Evolutionary conservation across 1,140 invertebrate species (phyloP).

Genomic region (Anthonomus grandis): DNA sequence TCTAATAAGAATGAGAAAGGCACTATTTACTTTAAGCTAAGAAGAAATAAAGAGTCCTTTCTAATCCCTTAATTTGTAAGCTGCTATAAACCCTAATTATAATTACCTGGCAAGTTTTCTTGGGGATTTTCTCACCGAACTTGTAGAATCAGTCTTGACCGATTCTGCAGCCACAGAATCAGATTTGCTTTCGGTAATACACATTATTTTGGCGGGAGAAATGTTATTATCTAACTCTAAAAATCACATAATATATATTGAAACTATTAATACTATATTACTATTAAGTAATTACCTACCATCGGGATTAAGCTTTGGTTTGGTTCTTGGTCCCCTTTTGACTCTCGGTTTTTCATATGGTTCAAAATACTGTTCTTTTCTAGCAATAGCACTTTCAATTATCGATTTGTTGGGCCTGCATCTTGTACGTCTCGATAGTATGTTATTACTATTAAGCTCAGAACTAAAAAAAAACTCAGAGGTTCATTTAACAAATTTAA

Average conservation of each 20-base stretch:
- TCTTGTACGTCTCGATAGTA: slow-evolving; percentile 9
- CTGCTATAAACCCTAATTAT: no score
- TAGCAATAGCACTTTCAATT: slow-evolving; percentile 14
- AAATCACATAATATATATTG: not conserved
- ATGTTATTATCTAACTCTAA: not conserved
- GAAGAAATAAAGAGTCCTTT: no score
- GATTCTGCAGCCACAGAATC: not conserved
- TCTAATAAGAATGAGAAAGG: no score
- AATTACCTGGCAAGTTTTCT: no score
- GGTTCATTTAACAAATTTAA: no score
- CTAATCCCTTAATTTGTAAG: no score
- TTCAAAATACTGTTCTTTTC: slow-evolving; percentile 9
- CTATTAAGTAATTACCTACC: slow-evolving; percentile 11
- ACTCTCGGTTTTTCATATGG: slow-evolving; percentile 1
- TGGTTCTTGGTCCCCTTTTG: not conserved
- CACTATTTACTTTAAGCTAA: no score
- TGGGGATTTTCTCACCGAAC: not conserved
- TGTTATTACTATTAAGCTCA: no score
- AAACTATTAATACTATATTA: not conserved
- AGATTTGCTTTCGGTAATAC: not conserved
- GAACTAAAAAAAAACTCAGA: no score
- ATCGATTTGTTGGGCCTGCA: slow-evolving; percentile 8
- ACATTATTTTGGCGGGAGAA: not conserved
- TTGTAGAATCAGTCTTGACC: not conserved
- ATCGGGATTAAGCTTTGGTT: not conserved